Evolutionary conservation across 2,113 vertebrate species (phyloP), one percentile per base, ranked within the genome.

Genomic region (Daphoenositta chrysoptera): DNA sequence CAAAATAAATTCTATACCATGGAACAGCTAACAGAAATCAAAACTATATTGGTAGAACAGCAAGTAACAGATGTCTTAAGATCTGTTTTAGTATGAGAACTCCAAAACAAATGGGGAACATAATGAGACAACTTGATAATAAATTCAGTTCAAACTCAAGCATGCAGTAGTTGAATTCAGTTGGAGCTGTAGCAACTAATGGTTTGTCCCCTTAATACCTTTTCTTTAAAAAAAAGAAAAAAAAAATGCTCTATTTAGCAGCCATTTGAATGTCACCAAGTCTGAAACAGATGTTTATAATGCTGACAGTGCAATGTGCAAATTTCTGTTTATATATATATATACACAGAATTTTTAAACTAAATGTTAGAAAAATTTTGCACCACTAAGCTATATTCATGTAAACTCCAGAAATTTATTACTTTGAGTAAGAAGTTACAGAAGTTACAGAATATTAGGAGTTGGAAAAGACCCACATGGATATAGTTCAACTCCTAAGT

Each of bases 401-500:
- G 4, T 39, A 56, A 84, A 35, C 20, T 87, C 42, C 26, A 75
- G 40, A 77, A 75, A 39, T 11, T 2, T 18, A n/a, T 45, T 71
- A 22, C 15, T 53, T 58, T 73, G 20, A 89, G 18, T 37, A 69
- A 20, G 1, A 60, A 53, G 39, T 53, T 60, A 44, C 4, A 66
- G 45, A 53, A 58, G 10, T 19, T 65, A 39, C 23, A 45, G 39
- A 39, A 68, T 53, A 47, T 40, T 83, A 20, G 23, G 18, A 35
- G 30, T 31, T 68, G 39, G 39, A 76, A 53, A 40, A 53, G 7
- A 35, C 2, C 1, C 17, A 30, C 4, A 27, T 8, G 39, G 26
- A 51, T 60, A 0, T 0, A n/a, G 37, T 39, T 9, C 37, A n/a
- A 7, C 23, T 66, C 13, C 20, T 37, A 39, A 40, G 17, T 50